Base-by-base conservation (phyloP, 2,797 vertebrate genomes). In the Numenius phaeopus region DNA sequence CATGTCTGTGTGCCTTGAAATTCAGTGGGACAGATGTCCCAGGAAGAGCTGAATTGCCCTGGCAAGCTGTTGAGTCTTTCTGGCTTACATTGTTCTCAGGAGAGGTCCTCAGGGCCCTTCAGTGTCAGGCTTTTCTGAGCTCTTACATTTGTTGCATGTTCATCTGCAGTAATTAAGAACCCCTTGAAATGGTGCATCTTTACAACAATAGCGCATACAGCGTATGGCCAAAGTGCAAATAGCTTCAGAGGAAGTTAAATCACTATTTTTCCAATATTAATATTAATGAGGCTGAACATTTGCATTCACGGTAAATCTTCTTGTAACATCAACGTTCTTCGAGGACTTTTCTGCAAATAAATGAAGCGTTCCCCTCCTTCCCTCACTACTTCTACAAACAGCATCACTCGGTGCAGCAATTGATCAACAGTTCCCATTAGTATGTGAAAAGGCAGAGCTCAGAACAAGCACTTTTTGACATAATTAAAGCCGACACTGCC, bases 401-500 rank as follows among this genome's bases (percentile, higher is more conserved):
- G 39, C 7, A 5, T 84, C 90, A 81, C 76, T 94, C 94, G 91
- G 20, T 34, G 59, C 73, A 90, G 87, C 89, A 72, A 83, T 42
- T 75, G 62, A 96, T 66, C 89, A 90, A 87, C 84, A 86, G 80
- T 85, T 92, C 79, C 76, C 76, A 42, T 91, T 88, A 59, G 80
- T 91, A 82, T 65, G 49, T 91, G 76, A 83, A 95, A 94, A 93
- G 52, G 76, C 79, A 94, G 87, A 86, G 29, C 71, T 86, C 55
- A 61, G 59, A 87, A 94, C 83, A 89, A 88, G 64, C 4, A 2
- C 27, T 93, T 94, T 87, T 88, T 50, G 80, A 82, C 83, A 66
- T 93, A 94, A 96, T 88, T 87, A 92, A 96, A 91, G 67, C 89
- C 83, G 81, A 78, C 83, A 47, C 50, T 58, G 62, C 93, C 81